Conservation (phyloP, 2,797 vertebrate genomes). For the Poeciliopsis turneri region DNA sequence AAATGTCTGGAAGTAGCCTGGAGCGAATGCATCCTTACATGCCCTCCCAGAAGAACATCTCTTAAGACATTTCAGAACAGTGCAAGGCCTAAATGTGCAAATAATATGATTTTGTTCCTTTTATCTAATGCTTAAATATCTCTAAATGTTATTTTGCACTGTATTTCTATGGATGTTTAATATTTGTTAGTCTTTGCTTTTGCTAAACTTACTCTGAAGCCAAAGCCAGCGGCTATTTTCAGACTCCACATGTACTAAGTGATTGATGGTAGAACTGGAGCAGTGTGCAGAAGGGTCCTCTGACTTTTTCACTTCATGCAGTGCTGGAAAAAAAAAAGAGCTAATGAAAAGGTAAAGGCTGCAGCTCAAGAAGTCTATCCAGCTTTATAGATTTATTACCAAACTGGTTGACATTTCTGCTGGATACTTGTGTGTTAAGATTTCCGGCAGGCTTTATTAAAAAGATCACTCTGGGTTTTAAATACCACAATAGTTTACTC, state of each 20-base stretch:
- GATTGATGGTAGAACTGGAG: not conserved
- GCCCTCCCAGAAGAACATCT: not conserved
- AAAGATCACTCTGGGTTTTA: conserved; percentile 18
- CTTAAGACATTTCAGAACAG: not conserved
- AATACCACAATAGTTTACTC: not conserved
- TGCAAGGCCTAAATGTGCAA: not conserved
- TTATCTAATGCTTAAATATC: not conserved
- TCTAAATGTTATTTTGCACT: not conserved
- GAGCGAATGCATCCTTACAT: not conserved
- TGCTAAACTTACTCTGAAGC: conserved; percentile 4
- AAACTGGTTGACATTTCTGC: not conserved
- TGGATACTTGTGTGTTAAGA: conserved; percentile 2
- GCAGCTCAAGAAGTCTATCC: conserved; percentile 1
- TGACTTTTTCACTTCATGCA: conserved; percentile 6
- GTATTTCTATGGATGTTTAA: not conserved
- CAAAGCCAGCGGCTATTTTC: conserved; percentile 5
- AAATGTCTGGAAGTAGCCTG: not conserved
- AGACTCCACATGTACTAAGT: conserved; percentile 2
- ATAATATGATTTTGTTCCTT: not conserved
- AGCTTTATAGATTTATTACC: conserved; percentile 6
- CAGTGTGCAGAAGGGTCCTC: not conserved
- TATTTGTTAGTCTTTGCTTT: conserved; percentile 1
- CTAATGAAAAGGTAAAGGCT: not conserved
- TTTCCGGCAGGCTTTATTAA: conserved; percentile 7
- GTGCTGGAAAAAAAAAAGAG: not conserved